Conservation (phyloP, 2,888 invertebrate genomes). For the Drosophila recens region DNA sequence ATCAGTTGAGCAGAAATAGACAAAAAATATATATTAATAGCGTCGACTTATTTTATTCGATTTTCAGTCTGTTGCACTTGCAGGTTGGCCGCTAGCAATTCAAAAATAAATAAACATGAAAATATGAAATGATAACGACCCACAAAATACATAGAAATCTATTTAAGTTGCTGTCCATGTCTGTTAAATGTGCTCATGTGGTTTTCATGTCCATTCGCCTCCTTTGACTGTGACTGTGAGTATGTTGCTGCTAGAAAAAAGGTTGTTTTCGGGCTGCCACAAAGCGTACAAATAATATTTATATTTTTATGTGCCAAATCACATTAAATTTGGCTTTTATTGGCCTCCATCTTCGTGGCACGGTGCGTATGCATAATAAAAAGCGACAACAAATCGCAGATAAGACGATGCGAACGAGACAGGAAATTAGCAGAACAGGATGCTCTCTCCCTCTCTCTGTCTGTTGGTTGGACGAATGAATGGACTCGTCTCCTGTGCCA, state of each 20-base stretch:
- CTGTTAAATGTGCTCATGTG: conserved; percentile 39
- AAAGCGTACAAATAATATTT: conserved; percentile 67
- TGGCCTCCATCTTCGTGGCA: conserved; percentile 38
- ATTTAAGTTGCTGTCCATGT: conserved; percentile 58
- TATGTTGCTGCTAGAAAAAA: conserved; percentile 33
- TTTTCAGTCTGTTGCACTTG: conserved; percentile 69
- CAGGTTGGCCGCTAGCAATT: conserved; percentile 30
- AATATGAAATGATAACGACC: conserved; percentile 35
- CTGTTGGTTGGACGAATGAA: conserved; percentile 3
- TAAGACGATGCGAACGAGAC: conserved; percentile 69
- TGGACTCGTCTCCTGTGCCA: conserved; percentile 26
- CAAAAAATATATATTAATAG: conserved; percentile 62
- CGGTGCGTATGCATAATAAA: conserved; percentile 76
- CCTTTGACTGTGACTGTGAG: conserved; percentile 8
- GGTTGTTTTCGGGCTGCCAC: conserved; percentile 53
- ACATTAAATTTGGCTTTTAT: conserved; percentile 72
- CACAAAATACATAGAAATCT: conserved; percentile 39
- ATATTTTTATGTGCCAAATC: conserved; percentile 75
- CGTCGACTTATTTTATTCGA: conserved; percentile 38
- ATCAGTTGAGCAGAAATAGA: conserved; percentile 39
- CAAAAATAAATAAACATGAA: conserved; percentile 8
- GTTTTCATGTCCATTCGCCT: conserved; percentile 36
- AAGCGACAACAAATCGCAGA: conserved; percentile 65
- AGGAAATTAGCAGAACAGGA: conserved; percentile 66
- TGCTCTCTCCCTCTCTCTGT: conserved; percentile 1